Conservation (phyloP, 2,888 invertebrate species). For the Rotaria macrura region DNA sequence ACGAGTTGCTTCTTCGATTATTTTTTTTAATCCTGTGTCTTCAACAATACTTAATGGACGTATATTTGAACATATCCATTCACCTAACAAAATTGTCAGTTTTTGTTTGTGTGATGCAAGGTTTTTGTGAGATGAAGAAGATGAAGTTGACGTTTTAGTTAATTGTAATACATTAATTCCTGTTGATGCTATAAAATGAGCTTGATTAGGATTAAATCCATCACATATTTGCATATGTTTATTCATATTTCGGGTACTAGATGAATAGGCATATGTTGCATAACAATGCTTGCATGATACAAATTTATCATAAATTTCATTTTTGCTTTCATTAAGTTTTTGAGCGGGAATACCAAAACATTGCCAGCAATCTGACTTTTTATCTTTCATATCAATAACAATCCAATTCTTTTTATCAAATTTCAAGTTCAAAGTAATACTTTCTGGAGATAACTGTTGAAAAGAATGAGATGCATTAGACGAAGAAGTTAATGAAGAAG, state of each 20-base stretch:
- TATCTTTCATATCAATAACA: background rate
- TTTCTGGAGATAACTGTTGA: too few species aligned
- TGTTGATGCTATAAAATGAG: background rate
- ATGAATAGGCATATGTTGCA: background rate
- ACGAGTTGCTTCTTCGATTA: too few species aligned
- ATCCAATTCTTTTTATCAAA: too few species aligned
- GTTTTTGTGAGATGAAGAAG: background rate
- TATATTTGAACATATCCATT: background rate
- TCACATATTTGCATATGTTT: background rate
- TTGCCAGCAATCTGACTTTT: background rate
- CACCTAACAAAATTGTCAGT: background rate
- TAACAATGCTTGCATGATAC: background rate
- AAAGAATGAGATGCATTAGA: too few species aligned
- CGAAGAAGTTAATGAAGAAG: too few species aligned
- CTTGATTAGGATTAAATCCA: background rate
- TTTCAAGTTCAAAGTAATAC: too few species aligned
- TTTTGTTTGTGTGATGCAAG: background rate
- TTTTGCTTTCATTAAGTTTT: background rate
- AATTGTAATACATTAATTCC: too few species aligned
- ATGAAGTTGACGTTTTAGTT: background rate
- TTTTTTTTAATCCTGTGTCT: background rate
- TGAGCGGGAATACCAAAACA: background rate
- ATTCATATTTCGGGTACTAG: background rate
- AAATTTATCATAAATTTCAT: background rate
- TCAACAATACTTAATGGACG: background rate